phyloP scores from a whole-genome alignment of 2,797 vertebrate genomes.

The Iguana delicatissima region DNA sequence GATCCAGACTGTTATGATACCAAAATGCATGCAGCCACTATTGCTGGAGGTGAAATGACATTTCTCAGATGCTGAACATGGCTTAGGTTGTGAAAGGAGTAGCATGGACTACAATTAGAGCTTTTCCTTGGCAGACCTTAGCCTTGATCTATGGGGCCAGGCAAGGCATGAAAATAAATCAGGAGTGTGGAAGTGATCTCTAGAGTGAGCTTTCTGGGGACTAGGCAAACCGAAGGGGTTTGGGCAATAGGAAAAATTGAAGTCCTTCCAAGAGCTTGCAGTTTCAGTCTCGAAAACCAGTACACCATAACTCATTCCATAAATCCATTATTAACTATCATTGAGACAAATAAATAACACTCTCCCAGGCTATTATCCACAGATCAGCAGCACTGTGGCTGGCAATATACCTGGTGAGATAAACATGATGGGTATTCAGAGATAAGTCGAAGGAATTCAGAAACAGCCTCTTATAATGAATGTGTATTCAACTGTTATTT shows the following conservation, averaged over 20 bases:
- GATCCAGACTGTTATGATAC: background rate
- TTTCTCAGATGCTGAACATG: background rate
- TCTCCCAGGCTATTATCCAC: background rate
- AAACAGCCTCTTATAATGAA: background rate
- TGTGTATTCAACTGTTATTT: background rate
- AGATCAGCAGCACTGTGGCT: background rate
- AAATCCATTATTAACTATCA: background rate
- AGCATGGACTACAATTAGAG: background rate
- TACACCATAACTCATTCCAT: background rate
- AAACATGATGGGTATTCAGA: slow-evolving; percentile 1
- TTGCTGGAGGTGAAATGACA: rapidly evolving
- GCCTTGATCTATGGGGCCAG: background rate
- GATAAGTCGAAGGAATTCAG: slow-evolving; percentile 20
- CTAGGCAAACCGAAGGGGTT: background rate
- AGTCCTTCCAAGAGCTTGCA: background rate
- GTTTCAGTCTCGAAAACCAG: background rate
- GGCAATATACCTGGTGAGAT: background rate
- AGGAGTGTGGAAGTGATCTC: background rate
- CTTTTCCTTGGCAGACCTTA: background rate
- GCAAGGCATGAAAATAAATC: background rate
- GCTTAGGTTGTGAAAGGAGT: rapidly evolving
- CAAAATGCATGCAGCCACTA: background rate
- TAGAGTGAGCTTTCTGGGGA: background rate
- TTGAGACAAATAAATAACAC: slow-evolving; percentile 20
- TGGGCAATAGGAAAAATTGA: background rate